phyloP scores from a whole-genome alignment of 2,888 invertebrate species.

The Oscheius sp. region DNA sequence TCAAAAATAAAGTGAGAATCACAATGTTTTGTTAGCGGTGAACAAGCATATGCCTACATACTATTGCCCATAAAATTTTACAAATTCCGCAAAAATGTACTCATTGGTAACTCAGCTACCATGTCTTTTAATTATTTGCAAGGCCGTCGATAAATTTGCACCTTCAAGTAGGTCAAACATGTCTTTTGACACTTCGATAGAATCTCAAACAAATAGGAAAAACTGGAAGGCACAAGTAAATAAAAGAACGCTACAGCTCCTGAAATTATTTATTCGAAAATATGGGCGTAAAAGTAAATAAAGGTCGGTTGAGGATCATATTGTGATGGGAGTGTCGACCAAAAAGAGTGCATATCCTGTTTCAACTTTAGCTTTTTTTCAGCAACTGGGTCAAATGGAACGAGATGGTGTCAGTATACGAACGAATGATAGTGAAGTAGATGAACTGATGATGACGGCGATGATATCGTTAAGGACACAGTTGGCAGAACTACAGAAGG shows the following conservation, averaged over 20 bases:
- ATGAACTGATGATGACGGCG: slow-evolving; percentile 37
- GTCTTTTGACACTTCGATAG: slow-evolving; percentile 22
- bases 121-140: too few species aligned
- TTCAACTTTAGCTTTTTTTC: slow-evolving; percentile 28
- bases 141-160: neutral
- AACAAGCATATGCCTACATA: too few species aligned
- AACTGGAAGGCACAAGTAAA: neutral
- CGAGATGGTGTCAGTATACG: slow-evolving; percentile 32
- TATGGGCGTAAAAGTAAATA: too few species aligned
- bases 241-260: neutral
- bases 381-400: slow-evolving; percentile 41
- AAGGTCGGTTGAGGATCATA: too few species aligned
- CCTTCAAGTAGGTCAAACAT: slow-evolving; percentile 26
- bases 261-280: slow-evolving; percentile 21
- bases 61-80: too few species aligned
- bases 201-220: slow-evolving; percentile 6
- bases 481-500: slow-evolving; percentile 41
- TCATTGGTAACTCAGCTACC: too few species aligned
- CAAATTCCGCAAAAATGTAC: too few species aligned
- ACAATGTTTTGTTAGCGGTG: too few species aligned
- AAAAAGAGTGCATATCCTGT: neutral
- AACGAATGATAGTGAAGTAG: slow-evolving; percentile 36
- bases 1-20: too few species aligned
- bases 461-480: slow-evolving; percentile 38
- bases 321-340: too few species aligned